Conservation (phyloP, 2,113 vertebrate genomes). For the Dryoscopus gambensis region DNA sequence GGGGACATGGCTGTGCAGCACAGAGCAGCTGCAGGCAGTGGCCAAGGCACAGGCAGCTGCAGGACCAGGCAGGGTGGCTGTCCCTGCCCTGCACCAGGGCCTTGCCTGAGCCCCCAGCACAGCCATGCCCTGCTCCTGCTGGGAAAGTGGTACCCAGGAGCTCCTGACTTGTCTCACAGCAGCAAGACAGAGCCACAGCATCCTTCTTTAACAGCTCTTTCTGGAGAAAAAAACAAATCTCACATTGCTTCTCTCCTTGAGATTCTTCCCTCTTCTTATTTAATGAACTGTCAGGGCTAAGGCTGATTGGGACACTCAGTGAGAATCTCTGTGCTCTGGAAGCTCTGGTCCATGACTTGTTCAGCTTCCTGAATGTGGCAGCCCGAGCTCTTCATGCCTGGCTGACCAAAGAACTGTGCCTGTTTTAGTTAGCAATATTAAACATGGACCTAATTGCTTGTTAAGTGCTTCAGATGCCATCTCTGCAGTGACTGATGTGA, state of each 20-base stretch:
- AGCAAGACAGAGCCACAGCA: background rate
- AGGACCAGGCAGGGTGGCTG: background rate
- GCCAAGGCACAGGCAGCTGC: background rate
- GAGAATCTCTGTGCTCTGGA: background rate
- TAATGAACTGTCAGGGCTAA: background rate
- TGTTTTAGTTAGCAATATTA: conserved; percentile 5
- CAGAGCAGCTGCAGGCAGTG: background rate
- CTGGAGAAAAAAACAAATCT: background rate
- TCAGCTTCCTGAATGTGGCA: background rate
- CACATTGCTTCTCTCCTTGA: background rate
- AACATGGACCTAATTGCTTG: conserved; percentile 16
- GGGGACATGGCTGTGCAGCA: background rate
- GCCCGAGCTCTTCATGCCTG: background rate
- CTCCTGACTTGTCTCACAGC: background rate
- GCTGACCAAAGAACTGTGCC: background rate
- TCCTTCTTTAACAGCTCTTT: background rate
- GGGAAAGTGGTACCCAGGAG: background rate
- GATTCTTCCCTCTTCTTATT: background rate
- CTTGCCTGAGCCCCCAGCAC: rapidly evolving
- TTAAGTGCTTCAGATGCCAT: background rate
- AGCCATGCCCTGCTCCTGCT: background rate
- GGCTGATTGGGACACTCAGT: rapidly evolving
- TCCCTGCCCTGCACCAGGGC: background rate
- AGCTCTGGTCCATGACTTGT: background rate
- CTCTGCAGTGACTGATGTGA: background rate